Conservation (phyloP, 2,888 invertebrate species). For the Ennomos quercinarius region DNA sequence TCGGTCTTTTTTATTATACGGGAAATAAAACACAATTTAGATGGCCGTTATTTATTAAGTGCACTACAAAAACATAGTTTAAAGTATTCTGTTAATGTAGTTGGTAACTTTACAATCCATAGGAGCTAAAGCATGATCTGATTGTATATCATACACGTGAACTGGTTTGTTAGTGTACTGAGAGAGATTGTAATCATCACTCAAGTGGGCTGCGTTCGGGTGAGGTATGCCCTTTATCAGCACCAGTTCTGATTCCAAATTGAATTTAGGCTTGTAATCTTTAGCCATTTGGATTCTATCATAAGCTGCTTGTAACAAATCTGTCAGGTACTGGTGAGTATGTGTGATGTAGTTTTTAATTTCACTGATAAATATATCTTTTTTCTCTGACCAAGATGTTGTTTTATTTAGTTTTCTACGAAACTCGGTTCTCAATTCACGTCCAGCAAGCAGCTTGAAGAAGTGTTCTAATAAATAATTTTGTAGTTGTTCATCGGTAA, state of each 20-base stretch:
- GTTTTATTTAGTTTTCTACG: no score
- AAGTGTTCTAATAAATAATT: slow-evolving; percentile 50
- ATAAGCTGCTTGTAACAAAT: slow-evolving; percentile 49
- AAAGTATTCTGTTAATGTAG: slow-evolving; percentile 48
- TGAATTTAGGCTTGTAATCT: slow-evolving; percentile 47
- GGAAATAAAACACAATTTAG: no score
- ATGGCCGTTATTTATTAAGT: no score
- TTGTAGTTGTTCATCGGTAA: slow-evolving; percentile 48
- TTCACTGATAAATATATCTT: no score
- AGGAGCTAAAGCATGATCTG: slow-evolving; percentile 46
- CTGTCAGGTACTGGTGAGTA: slow-evolving; percentile 45
- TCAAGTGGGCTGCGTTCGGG: slow-evolving; percentile 37
- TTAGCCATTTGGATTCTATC: slow-evolving; percentile 46
- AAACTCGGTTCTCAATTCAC: slow-evolving; percentile 21
- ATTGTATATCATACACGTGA: slow-evolving; percentile 43
- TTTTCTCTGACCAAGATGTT: no score
- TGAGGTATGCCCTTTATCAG: slow-evolving; percentile 50
- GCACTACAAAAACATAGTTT: no score
- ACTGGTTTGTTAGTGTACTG: slow-evolving; percentile 49
- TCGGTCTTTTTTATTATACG: no score
- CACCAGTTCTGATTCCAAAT: slow-evolving; percentile 49
- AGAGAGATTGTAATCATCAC: slow-evolving; percentile 51
- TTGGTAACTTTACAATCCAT: slow-evolving; percentile 48
- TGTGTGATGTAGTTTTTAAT: no score
- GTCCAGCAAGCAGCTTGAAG: slow-evolving; percentile 49